These are phyloP conservation scores for Rotaria socialis DNA, from an alignment of 2,888 invertebrate genomes.

Conservation along the genomic window DNA sequence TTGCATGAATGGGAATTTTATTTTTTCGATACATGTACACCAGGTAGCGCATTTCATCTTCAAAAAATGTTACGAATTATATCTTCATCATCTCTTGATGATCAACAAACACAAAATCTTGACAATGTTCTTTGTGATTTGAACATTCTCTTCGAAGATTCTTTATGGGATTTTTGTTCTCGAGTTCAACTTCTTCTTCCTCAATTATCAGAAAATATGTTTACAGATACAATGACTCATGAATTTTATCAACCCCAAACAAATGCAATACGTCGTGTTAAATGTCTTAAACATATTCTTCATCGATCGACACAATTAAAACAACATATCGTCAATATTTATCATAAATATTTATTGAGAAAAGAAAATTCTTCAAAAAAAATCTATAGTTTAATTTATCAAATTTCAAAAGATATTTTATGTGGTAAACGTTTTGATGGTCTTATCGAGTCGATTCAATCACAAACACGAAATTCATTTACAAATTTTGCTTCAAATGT, in stretches of 20 bases:
- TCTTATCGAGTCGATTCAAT: too few species aligned
- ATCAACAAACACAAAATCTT: neutral
- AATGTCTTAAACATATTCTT: neutral
- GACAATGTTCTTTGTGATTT: conserved; percentile 8
- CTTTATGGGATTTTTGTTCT: conserved; percentile 33
- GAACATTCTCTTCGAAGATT: neutral
- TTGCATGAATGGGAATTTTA: neutral
- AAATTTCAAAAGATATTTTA: conserved; percentile 20
- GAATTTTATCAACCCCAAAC: conserved; percentile 24
- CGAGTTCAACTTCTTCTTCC: neutral
- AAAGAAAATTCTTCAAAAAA: neutral
- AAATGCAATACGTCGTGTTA: neutral
- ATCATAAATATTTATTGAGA: neutral
- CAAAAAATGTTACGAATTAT: conserved; percentile 15
- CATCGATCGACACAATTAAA: neutral
- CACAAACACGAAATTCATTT: neutral
- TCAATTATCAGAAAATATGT: neutral
- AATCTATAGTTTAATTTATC: conserved; percentile 12
- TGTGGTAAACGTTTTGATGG: too few species aligned
- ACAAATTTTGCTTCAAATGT: neutral
- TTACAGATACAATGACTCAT: neutral
- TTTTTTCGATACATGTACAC: conserved; percentile 23
- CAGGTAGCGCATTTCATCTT: conserved; percentile 6
- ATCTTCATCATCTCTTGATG: neutral
- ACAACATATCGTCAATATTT: neutral